Conservation (phyloP, 2,888 invertebrate genomes). For the Heteromyza rotundicornis region DNA sequence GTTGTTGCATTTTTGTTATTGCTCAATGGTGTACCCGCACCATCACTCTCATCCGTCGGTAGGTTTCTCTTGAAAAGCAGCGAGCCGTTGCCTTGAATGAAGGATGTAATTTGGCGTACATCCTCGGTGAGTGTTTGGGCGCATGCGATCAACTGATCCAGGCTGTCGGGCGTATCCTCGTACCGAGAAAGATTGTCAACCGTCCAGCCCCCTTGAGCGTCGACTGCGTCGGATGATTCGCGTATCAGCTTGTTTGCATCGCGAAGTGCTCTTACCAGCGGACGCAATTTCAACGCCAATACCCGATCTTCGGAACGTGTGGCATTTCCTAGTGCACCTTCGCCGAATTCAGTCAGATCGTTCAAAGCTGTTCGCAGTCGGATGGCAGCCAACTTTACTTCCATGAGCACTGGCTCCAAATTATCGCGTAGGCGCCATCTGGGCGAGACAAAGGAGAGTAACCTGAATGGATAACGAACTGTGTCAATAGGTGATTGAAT, state of each 20-base stretch:
- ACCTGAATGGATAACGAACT: conserved; percentile 33
- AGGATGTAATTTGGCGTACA: conserved; percentile 86
- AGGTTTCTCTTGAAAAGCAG: conserved; percentile 73
- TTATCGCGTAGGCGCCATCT: conserved; percentile 83
- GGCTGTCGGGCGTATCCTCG: conserved; percentile 74
- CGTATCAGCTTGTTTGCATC: conserved; percentile 82
- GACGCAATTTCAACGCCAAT: conserved; percentile 75
- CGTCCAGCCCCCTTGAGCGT: conserved; percentile 81
- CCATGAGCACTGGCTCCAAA: conserved; percentile 78
- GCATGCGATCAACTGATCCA: conserved; percentile 88
- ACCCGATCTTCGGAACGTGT: conserved; percentile 82
- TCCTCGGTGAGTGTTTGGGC: conserved; percentile 87
- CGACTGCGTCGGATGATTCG: conserved; percentile 76
- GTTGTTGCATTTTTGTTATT: conserved; percentile 30
- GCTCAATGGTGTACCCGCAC: conserved; percentile 1
- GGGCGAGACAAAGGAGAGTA: conserved; percentile 78
- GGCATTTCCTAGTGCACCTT: conserved; percentile 87
- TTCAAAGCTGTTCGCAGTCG: conserved; percentile 80
- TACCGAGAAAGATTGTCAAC: conserved; percentile 69
- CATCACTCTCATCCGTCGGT: neutral
- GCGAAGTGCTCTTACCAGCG: conserved; percentile 78
- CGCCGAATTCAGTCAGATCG: conserved; percentile 87
- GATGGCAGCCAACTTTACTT: conserved; percentile 81
- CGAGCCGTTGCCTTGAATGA: conserved; percentile 86
- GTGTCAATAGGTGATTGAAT: neutral